Conservation (phyloP, 2,113 vertebrate species). For the Cephalopterus ornatus region DNA sequence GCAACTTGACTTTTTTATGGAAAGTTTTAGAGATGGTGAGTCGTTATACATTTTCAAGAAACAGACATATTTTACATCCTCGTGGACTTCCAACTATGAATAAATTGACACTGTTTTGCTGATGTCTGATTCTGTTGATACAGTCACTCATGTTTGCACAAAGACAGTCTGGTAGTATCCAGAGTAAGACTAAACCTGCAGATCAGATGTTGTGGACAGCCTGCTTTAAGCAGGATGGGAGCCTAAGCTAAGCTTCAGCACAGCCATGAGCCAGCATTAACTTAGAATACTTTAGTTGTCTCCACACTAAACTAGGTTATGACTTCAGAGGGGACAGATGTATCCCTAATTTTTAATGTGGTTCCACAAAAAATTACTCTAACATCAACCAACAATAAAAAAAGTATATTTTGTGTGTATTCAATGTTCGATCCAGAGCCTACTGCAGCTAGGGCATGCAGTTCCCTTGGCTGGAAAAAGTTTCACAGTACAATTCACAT, state of each 20-base stretch:
- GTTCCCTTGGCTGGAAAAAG: not conserved
- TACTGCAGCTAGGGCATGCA: not conserved
- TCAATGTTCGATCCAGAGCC: not conserved
- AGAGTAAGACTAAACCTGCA: not conserved
- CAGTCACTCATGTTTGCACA: not conserved
- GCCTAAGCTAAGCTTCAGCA: not conserved
- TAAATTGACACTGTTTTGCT: not conserved
- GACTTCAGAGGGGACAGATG: not conserved
- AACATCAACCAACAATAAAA: not conserved
- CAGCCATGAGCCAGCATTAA: not conserved
- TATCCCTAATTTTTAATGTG: not conserved
- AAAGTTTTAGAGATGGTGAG: not conserved
- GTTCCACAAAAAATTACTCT: not conserved
- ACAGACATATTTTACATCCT: not conserved
- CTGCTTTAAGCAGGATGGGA: not conserved
- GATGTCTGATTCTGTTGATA: not conserved
- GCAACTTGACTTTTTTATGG: not conserved
- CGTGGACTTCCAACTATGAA: not conserved
- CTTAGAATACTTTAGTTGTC: not conserved
- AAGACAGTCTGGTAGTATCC: not conserved
- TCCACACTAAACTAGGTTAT: not conserved
- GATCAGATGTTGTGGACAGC: not conserved
- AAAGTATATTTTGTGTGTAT: not conserved
- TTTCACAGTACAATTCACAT: not conserved
- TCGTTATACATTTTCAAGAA: not conserved